Evolutionary conservation across 2,113 vertebrate genomes (phyloP).

Genomic region (Elephas maximus): DNA sequence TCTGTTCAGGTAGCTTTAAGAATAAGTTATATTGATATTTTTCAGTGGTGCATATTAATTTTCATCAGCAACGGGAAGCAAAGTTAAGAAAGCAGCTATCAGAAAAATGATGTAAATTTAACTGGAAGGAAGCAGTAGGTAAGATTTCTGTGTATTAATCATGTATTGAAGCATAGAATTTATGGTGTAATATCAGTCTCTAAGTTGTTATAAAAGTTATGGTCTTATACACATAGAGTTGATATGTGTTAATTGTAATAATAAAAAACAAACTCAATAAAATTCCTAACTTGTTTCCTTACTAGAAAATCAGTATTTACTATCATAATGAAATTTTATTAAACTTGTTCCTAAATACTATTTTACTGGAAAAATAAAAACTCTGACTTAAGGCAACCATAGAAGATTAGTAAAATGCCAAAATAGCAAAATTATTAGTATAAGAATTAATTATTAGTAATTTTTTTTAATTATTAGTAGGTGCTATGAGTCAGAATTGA

Average conservation of each 20-base stretch:
- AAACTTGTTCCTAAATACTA: conserved; percentile 43
- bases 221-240: neutral
- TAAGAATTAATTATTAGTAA: too few relatives aligned
- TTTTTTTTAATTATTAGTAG: too few relatives aligned
- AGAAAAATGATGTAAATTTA: conserved; percentile 18
- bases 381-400: neutral
- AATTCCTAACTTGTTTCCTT: neutral
- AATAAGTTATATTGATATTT: neutral
- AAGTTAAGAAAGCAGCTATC: conserved; percentile 25
- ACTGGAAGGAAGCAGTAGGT: neutral
- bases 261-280: neutral
- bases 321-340: neutral
- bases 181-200: neutral
- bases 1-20: neutral
- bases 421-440: neutral
- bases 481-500: too few relatives aligned
- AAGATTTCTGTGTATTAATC: neutral
- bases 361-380: conserved; percentile 33
- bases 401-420: conserved; percentile 44
- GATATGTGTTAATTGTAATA: neutral
- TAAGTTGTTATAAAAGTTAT: neutral
- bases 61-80: neutral
- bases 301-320: conserved; percentile 7
- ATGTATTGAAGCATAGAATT: neutral
- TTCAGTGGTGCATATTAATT: neutral